Percentiles rank a stretch among this genome's conserved stretches.
phyloP scores from a whole-genome alignment of 2,113 vertebrate species.

The Aegotheles bennettii region DNA sequence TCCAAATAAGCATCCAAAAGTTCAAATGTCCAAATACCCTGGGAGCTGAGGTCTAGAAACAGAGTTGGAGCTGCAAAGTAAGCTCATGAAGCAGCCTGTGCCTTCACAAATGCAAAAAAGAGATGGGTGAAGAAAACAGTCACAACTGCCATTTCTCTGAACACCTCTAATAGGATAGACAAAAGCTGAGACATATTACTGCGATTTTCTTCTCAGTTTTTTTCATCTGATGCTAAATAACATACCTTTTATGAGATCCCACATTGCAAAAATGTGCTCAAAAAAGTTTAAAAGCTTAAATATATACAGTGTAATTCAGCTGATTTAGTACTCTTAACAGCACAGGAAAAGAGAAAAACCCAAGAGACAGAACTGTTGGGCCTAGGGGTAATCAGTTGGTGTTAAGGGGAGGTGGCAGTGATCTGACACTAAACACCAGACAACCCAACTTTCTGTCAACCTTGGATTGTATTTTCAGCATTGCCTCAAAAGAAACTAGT shows the following conservation, averaged over 20 bases:
- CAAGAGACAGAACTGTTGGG: accelerated
- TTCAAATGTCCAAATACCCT: too few relatives aligned
- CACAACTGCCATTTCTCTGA: background rate
- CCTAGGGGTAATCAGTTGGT: background rate
- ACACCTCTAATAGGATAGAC: background rate
- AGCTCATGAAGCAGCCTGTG: background rate
- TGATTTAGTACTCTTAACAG: background rate
- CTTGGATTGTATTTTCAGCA: background rate
- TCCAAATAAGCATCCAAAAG: background rate
- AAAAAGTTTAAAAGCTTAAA: background rate
- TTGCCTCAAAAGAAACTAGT: background rate
- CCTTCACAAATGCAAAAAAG: background rate
- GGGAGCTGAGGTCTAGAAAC: background rate
- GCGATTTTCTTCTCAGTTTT: background rate
- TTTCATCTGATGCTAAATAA: background rate
- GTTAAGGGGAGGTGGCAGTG: background rate
- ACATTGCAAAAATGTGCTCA: background rate
- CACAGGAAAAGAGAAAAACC: background rate
- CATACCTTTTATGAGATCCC: background rate
- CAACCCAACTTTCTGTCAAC: background rate
- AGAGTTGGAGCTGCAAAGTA: background rate
- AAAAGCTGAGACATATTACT: background rate
- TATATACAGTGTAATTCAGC: background rate
- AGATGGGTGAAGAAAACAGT: background rate
- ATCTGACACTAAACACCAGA: too few relatives aligned